Base-by-base conservation (phyloP, 2,113 vertebrate species). In the Lontra canadensis region DNA sequence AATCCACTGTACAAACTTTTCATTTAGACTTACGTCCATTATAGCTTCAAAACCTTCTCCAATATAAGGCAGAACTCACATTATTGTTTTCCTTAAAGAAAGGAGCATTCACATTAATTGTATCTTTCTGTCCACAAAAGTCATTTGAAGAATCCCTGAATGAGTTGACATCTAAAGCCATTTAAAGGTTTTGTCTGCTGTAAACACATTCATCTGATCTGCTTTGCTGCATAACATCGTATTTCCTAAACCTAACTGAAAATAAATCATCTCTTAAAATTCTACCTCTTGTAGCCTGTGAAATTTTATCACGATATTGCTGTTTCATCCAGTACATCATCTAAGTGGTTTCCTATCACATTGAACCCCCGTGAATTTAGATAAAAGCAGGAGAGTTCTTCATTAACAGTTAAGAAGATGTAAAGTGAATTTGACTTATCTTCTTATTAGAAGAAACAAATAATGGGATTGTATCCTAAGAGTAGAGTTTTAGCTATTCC, bases 51-150 rank as follows among this genome's bases (percentile, higher is more conserved):
- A 67, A 59, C 44, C 71, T 95, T 93, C 93, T 93, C 88, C 95
- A 42, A 74, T 84, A 18, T 3, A 57, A 95, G 39, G 93, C 74
- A 80, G 26, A 34, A 69, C 31, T 84, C 13, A 65, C 8, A 57
- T 74, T 79, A 96, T 57, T 90, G 36, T 95, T 73, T 95, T 81
- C 71, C 42, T 7, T 98, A 92, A 78, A 85, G 10, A 94, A 91
- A 92, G 39, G 44, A 96, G 44, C 17, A 82, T 25, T 92, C 93
- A 91, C 23, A 29, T 4, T 57, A 94, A 90, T 94, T 95, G 91
- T 90, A 63, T 76, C 86, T 83, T 95, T 96, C 73, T 92, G 88
- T 36, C 20, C 7, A 96, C 25, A 26, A 85, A 18, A 42, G 57
- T 92, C 91, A 76, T 80, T 97, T n/a, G 88, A 85, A 94, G 7